These are phyloP conservation scores for Mythimna lalbum DNA, from an alignment of 2,888 invertebrate species.

Conservation along the genomic window DNA sequence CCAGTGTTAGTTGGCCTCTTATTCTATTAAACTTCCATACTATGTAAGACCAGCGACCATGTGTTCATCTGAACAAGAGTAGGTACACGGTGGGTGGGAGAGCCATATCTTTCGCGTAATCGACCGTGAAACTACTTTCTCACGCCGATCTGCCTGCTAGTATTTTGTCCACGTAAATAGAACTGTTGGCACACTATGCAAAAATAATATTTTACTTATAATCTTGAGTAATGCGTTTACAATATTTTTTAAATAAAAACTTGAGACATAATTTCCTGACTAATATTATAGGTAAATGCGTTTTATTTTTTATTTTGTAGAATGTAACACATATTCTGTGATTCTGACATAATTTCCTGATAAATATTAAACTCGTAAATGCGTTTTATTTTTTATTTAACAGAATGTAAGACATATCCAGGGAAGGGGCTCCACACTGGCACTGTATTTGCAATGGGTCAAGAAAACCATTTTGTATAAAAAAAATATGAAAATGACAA, in stretches of 20 bases:
- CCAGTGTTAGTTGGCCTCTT: background rate
- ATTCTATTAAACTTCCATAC: background rate
- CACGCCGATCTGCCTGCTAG: constrained; percentile 52
- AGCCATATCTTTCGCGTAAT: constrained; percentile 58
- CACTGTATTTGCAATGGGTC: too few relatives aligned
- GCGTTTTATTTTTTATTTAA: too few relatives aligned
- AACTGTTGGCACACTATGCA: constrained; percentile 26
- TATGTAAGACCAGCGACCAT: background rate
- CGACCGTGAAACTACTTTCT: constrained; percentile 66
- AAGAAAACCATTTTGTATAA: too few relatives aligned
- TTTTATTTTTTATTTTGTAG: too few relatives aligned
- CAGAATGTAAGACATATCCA: too few relatives aligned
- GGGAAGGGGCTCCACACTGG: too few relatives aligned
- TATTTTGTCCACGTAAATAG: constrained; percentile 48
- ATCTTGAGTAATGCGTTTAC: background rate
- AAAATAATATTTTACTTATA: background rate
- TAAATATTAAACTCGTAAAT: too few relatives aligned
- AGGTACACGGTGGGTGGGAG: constrained; percentile 50
- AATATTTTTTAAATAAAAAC: background rate
- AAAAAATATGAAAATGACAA: too few relatives aligned
- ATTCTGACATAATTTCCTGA: too few relatives aligned
- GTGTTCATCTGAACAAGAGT: background rate
- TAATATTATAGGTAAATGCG: too few relatives aligned
- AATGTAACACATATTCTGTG: too few relatives aligned
- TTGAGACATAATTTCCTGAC: too few relatives aligned